A percentile compares a stretch with the other conserved stretches of the same genome.
phyloP scores from a whole-genome alignment of 2,888 invertebrate species.

The Lathronympha strigana region DNA sequence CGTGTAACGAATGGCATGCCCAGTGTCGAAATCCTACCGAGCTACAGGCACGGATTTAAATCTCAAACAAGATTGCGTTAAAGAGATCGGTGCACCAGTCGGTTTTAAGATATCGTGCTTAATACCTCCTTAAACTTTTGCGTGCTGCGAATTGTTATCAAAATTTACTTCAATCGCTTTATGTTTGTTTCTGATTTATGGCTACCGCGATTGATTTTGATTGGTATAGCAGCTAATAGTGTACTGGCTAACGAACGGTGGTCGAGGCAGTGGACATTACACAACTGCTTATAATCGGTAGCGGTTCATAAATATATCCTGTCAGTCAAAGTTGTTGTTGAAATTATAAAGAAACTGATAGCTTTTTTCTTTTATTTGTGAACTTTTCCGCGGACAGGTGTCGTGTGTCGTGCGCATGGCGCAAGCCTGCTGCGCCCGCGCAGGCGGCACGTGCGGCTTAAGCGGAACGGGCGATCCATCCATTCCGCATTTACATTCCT shows the following conservation, averaged over 20 bases:
- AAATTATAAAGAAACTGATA: constrained; percentile 3
- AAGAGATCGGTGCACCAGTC: constrained; percentile 51
- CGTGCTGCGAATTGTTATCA: constrained; percentile 49
- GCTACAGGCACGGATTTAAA: constrained; percentile 62
- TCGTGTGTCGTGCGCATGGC: constrained; percentile 45
- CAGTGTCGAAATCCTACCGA: constrained; percentile 61
- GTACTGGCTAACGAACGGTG: constrained; percentile 22
- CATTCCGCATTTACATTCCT: constrained; percentile 59
- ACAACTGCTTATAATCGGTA: constrained; percentile 22
- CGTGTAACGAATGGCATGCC: constrained; percentile 59
- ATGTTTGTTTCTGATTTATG: constrained; percentile 49
- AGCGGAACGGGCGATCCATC: constrained; percentile 49
- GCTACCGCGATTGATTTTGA: constrained; percentile 51
- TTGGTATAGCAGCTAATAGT: constrained; percentile 43
- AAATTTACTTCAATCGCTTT: constrained; percentile 47
- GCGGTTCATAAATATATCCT: constrained; percentile 10
- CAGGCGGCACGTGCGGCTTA: constrained; percentile 56
- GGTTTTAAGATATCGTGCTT: constrained; percentile 50
- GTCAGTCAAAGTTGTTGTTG: constrained; percentile 9
- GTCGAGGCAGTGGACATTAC: constrained; percentile 3
- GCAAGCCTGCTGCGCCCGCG: constrained; percentile 48
- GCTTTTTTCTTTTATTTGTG: constrained; percentile 17
- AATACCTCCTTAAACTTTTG: constrained; percentile 45
- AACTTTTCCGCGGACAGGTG: constrained; percentile 64
- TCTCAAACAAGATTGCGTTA: constrained; percentile 60